phyloP scores from a whole-genome alignment of 2,113 vertebrate species.

The Calyptommatus sinebrachiatus region DNA sequence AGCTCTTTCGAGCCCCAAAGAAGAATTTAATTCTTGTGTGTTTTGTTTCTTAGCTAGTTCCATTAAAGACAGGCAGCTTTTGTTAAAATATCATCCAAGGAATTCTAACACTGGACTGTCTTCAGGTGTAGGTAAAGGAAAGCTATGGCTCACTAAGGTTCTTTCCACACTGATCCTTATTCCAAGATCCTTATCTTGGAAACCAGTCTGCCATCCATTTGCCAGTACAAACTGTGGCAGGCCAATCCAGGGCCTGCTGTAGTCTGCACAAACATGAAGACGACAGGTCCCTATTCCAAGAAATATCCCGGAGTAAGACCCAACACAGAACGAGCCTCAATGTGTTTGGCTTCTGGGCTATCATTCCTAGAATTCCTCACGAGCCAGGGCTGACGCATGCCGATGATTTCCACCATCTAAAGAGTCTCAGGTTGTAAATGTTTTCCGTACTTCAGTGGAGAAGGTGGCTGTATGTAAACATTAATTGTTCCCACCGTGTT shows the following conservation, averaged over 20 bases:
- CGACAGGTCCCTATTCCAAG: no score
- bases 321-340: neutral
- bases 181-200: no score
- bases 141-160: neutral
- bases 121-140: neutral
- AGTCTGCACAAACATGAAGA: no score
- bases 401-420: neutral
- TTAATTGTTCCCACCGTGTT: neutral
- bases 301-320: no score
- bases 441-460: neutral
- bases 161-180: no score
- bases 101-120: no score
- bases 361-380: neutral
- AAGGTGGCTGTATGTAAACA: neutral
- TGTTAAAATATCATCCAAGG: neutral
- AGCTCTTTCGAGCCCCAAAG: conserved; percentile 1
- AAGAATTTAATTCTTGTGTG: conserved; percentile 13
- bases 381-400: neutral
- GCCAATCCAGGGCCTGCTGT: no score
- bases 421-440: neutral
- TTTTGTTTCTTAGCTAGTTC: neutral
- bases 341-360: neutral
- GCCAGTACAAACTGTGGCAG: no score
- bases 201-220: no score
- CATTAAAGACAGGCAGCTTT: neutral